These are phyloP conservation scores for Trinorchestia longiramus DNA, from an alignment of 1,140 invertebrate species.

Conservation along the genomic window DNA sequence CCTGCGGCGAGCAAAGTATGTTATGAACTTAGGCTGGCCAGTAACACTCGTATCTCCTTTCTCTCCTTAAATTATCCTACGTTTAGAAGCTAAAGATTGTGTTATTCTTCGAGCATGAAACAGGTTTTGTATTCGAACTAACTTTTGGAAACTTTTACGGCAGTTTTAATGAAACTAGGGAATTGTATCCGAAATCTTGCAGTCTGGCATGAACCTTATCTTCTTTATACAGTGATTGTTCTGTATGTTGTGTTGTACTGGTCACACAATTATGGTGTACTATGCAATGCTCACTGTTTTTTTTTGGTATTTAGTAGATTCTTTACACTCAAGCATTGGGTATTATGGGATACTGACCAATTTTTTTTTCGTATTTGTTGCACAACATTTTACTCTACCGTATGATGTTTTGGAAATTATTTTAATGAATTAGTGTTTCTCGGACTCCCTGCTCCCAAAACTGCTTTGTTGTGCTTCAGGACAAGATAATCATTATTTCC, in stretches of 20 bases:
- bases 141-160: neutral
- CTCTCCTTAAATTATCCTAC: neutral
- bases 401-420: too few species aligned
- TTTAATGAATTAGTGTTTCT: too few species aligned
- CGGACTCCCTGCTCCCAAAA: too few species aligned
- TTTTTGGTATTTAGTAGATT: too few species aligned
- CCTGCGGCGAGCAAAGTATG: neutral
- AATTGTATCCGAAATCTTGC: neutral
- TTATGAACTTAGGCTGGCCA: neutral
- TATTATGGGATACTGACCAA: too few species aligned
- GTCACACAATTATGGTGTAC: too few species aligned
- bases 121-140: neutral
- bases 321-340: too few species aligned
- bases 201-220: neutral
- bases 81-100: neutral
- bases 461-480: too few species aligned
- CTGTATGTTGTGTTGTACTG: neutral
- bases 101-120: neutral
- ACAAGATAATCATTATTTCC: too few species aligned
- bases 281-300: too few species aligned
- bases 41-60: neutral
- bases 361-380: too few species aligned
- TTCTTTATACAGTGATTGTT: neutral
- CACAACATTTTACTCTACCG: too few species aligned
- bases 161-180: neutral